phyloP scores from a whole-genome alignment of 2,797 vertebrate genomes.

The Enteromius viviparus region DNA sequence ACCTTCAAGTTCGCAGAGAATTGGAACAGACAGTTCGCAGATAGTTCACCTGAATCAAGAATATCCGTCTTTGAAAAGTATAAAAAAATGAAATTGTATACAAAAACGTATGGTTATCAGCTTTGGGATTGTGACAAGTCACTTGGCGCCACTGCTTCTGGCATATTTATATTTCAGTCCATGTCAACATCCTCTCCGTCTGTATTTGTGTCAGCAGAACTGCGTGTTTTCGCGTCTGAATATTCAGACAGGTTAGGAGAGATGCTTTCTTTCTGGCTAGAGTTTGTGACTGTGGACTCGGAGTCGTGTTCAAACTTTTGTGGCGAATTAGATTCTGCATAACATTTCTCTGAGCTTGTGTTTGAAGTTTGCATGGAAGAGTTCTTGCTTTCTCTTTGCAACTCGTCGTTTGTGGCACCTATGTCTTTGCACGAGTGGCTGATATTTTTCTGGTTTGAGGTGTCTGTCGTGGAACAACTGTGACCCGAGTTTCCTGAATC shows the following conservation, averaged over 20 bases:
- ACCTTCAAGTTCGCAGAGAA: slow-evolving; percentile 51
- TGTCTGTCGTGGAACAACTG: slow-evolving; percentile 70
- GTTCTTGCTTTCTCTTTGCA: slow-evolving; percentile 51
- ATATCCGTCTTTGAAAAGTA: slow-evolving; percentile 70
- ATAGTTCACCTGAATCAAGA: slow-evolving; percentile 81
- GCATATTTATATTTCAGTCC: slow-evolving; percentile 76
- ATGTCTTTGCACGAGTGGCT: slow-evolving; percentile 65
- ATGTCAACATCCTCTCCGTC: slow-evolving; percentile 88
- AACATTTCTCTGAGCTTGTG: slow-evolving; percentile 60
- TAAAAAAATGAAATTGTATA: slow-evolving; percentile 72
- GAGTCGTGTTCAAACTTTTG: slow-evolving; percentile 59
- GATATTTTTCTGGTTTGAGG: slow-evolving; percentile 61
- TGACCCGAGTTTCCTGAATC: slow-evolving; percentile 66
- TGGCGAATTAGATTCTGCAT: slow-evolving; percentile 61
- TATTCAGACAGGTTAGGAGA: slow-evolving; percentile 73
- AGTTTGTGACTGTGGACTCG: slow-evolving; percentile 69
- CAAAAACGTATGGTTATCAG: slow-evolving; percentile 73
- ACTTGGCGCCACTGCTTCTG: slow-evolving; percentile 21
- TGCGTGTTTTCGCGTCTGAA: slow-evolving; percentile 71
- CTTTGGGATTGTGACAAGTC: slow-evolving; percentile 78
- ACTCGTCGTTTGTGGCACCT: slow-evolving; percentile 60
- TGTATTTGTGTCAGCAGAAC: slow-evolving; percentile 71
- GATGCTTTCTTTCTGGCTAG: slow-evolving; percentile 72
- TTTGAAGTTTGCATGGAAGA: slow-evolving; percentile 57
- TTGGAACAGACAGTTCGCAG: slow-evolving; percentile 62